Base-by-base conservation (phyloP, 2,113 vertebrate genomes). In the Cercopithecus mona region DNA sequence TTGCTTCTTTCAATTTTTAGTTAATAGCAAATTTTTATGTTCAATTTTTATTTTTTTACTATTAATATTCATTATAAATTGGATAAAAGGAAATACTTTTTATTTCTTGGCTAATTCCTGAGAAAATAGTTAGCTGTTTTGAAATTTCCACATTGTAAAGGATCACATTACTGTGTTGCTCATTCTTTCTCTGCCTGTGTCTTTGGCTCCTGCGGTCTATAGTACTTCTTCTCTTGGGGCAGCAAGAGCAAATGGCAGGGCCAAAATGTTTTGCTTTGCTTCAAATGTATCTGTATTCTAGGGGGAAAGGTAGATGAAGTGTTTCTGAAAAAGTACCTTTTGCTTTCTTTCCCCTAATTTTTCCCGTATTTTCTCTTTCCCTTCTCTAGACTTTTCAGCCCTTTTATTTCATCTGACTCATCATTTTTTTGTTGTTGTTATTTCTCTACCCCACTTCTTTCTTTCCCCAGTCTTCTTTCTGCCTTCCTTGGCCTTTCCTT, bases 101-200 rank as follows among this genome's bases (percentile, higher is more conserved):
- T 88, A 35, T 27, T 64, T 78, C n/a, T 27, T 22, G 43, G 52
- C 16, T 59, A 25, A 84, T 23, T 76, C 22, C 2, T 17, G 11
- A 35, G 87, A 30, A 52, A 45, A 8, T 2, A 40, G 48, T 4
- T 61, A 52, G 13, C 80, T 12, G 2, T 32, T 59, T 72, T 16
- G 25, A 61, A 40, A 6, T 14, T 5, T 38, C 66, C 6, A 0
- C 13, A 38, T 18, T 73, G 10, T 84, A 6, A 45, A 64, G 22
- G n/a, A 10, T 3, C 0, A 0, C 25, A 12, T 35, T 8, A 6
- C n/a, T 1, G 4, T 12, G 1, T 30, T 22, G 38, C 12, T 38
- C 22, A 1, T 38, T 13, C 22, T 45, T 70, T 79, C 27, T 14
- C 18, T 2, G 38, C 35, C 3, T 22, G 3, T 8, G 40, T 76